phyloP scores from a whole-genome alignment of 2,113 vertebrate genomes.

The Tretioscincus oriximinensis region DNA sequence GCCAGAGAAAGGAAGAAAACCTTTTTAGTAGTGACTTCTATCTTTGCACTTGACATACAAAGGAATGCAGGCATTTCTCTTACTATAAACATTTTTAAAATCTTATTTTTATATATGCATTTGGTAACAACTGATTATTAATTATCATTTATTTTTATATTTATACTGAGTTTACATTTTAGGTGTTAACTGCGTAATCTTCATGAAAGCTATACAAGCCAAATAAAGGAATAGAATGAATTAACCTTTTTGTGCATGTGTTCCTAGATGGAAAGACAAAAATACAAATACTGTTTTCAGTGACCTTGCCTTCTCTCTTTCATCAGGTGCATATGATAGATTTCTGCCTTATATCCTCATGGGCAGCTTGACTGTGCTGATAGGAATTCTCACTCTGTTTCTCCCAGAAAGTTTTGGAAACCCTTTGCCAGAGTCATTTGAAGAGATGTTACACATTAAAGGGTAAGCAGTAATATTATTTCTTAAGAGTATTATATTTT shows the following conservation, averaged over 20 bases:
- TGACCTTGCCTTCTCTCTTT: neutral
- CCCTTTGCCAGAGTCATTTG: conserved; percentile 80
- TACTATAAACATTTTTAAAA: too few relatives aligned
- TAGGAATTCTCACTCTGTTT: conserved; percentile 77
- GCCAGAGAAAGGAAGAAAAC: too few relatives aligned
- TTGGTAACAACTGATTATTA: too few relatives aligned
- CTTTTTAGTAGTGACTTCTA: too few relatives aligned
- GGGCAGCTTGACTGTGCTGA: conserved; percentile 80
- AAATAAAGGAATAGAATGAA: neutral
- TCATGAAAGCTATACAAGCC: too few relatives aligned
- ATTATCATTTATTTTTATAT: too few relatives aligned
- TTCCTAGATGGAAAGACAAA: neutral
- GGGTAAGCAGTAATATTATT: conserved; percentile 68
- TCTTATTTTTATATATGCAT: too few relatives aligned
- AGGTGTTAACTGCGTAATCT: too few relatives aligned
- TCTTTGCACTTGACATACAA: too few relatives aligned
- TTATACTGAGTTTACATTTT: too few relatives aligned
- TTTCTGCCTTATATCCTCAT: conserved; percentile 84
- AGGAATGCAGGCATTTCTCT: too few relatives aligned
- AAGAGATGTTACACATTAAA: conserved; percentile 82
- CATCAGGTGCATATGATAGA: conserved; percentile 77
- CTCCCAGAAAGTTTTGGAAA: conserved; percentile 80
- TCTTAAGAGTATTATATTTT: neutral
- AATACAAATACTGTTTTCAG: neutral
- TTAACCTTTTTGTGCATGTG: neutral